These are phyloP conservation scores for Myoxocephalus aenaeus DNA, from an alignment of 2,797 vertebrate genomes.

Conservation along the genomic window DNA sequence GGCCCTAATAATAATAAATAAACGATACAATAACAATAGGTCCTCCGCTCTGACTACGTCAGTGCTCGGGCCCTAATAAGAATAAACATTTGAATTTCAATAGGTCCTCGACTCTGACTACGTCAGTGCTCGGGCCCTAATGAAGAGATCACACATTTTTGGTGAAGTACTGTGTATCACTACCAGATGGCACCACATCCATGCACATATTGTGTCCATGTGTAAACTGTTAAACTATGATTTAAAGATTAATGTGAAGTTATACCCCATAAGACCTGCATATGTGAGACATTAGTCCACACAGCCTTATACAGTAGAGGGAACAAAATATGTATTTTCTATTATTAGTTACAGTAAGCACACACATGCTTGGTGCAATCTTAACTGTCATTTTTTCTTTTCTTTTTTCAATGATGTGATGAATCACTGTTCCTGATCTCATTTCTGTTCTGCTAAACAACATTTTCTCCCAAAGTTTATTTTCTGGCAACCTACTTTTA, in stretches of 20 bases:
- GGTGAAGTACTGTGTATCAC: slow-evolving; percentile 5
- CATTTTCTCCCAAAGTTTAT: slow-evolving; percentile 13
- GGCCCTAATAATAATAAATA: too few species aligned
- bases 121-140: too few species aligned
- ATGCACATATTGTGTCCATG: background rate
- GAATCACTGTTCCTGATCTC: slow-evolving; percentile 1
- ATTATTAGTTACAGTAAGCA: background rate
- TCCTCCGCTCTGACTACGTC: too few species aligned
- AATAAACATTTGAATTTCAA: too few species aligned
- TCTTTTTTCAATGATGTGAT: background rate
- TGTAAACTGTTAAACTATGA: background rate
- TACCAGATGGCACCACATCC: slow-evolving; percentile 52
- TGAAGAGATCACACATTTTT: background rate
- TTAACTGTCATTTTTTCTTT: background rate
- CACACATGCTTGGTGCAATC: background rate
- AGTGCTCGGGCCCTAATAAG: too few species aligned
- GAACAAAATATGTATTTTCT: background rate
- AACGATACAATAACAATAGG: too few species aligned
- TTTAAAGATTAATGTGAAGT: slow-evolving; percentile 2
- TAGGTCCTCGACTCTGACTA: too few species aligned
- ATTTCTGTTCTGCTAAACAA: background rate
- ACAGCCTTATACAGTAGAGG: background rate
- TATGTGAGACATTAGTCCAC: background rate
- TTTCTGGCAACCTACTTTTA: slow-evolving; percentile 41
- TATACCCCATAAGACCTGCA: background rate